Evolutionary conservation across 2,888 invertebrate genomes (phyloP).

Genomic region (Bugula neritina): DNA sequence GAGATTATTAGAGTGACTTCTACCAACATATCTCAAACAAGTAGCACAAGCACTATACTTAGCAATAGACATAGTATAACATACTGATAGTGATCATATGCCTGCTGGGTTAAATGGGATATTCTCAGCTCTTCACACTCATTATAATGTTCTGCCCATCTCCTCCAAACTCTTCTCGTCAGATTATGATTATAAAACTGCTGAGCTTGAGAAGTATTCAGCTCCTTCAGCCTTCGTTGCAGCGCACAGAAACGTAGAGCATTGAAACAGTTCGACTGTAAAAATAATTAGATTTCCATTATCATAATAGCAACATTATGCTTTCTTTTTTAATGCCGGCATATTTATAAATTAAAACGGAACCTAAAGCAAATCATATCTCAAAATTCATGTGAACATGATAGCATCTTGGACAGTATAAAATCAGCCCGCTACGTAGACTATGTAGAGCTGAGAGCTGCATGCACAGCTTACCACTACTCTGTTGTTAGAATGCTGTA

Average conservation of each 20-base stretch:
- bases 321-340: too few species aligned
- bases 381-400: too few species aligned
- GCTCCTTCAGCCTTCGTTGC: constrained; percentile 36
- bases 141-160: constrained; percentile 39
- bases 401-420: too few species aligned
- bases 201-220: constrained; percentile 36
- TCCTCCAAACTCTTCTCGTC: constrained; percentile 34
- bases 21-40: too few species aligned
- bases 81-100: constrained; percentile 39
- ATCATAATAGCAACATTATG: too few species aligned
- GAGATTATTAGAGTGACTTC: too few species aligned
- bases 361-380: too few species aligned
- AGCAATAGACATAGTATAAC: neutral
- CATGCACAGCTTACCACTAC: constrained; percentile 8
- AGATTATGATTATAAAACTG: constrained; percentile 35
- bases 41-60: too few species aligned
- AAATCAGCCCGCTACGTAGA: too few species aligned
- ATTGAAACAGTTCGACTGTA: constrained; percentile 36
- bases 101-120: constrained; percentile 35
- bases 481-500: neutral
- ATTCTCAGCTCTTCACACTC: constrained; percentile 38
- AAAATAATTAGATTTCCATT: too few species aligned
- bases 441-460: too few species aligned
- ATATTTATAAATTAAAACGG: too few species aligned
- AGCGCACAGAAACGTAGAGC: constrained; percentile 38